Evolutionary conservation across 2,888 invertebrate species (phyloP), one percentile per base, ranked within the genome.

Genomic region (Coelopa pilipes): DNA sequence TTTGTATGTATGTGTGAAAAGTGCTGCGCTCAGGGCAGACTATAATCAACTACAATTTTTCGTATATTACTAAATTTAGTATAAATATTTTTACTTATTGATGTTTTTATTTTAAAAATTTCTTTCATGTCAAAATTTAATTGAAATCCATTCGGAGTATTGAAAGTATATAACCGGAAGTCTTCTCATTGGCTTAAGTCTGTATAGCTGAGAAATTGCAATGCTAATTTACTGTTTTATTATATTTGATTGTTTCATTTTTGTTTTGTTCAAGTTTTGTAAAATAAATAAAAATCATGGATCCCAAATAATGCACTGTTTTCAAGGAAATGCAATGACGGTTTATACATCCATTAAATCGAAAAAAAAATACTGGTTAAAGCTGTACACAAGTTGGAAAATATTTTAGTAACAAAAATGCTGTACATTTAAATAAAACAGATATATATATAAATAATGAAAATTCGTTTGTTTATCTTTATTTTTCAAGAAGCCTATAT

Each of bases 41-140:
- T 24, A 24, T 62, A 15, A 50, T 24, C 53, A 53, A 24, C 46
- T 57, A 69, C 19, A n/a, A 47, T 69, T 57, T 69, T 9, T 45
- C 59, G 47, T 46, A 15, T 69, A 57, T 59, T 69, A 59, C 15
- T 47, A 69, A 69, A 69, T 24, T 34, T 11, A 69, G 69, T 57
- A 47, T 50, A 50, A 49, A 11, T 49, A 50, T 19, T 60, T 60
- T 70, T 70, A 70, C 47, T 46, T n/a, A 69, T 69, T 69, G 60
- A 70, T 70, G 21, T 49, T 49, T 50, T 59, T 45, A 10, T 53
- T 53, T 53, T 53, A 3, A 15, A 53, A 7, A 53, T 10, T 21
- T 50, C 34, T 53, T 67, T 50, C 21, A 21, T 67, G 34, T 34
- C 34, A 7, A 34, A 34, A 34, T 34, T 68, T 68, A 46, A 57